These are phyloP conservation scores for Verasper variegatus DNA, from an alignment of 2,113 vertebrate genomes.

Conservation along the genomic window DNA sequence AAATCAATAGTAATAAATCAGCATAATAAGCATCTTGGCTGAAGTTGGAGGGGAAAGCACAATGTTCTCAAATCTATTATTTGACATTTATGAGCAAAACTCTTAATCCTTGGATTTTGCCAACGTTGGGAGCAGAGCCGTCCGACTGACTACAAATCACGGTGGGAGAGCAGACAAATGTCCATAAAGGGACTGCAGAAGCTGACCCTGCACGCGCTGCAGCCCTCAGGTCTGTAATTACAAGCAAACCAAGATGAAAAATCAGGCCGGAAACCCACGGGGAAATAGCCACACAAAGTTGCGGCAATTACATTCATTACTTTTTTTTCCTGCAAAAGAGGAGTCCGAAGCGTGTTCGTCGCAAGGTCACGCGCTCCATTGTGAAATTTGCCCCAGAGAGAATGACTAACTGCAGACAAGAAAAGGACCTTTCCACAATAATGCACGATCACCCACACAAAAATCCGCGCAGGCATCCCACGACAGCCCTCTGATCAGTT, in stretches of 20 bases:
- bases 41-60: slow-evolving; percentile 46
- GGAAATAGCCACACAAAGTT: slow-evolving; percentile 40
- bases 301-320: slow-evolving; percentile 32
- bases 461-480: background rate
- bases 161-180: slow-evolving; percentile 20
- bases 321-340: slow-evolving; percentile 10
- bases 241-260: slow-evolving; percentile 51
- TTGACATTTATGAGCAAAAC: slow-evolving; percentile 67
- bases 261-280: slow-evolving; percentile 36
- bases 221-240: slow-evolving; percentile 65
- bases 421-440: background rate
- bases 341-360: background rate
- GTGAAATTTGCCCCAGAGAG: background rate
- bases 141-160: slow-evolving; percentile 50
- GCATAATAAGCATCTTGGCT: slow-evolving; percentile 70
- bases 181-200: slow-evolving; percentile 30
- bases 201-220: slow-evolving; percentile 40
- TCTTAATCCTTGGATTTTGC: slow-evolving; percentile 65
- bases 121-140: slow-evolving; percentile 31
- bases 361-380: slow-evolving; percentile 17
- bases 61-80: slow-evolving; percentile 65
- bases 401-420: background rate
- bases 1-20: slow-evolving; percentile 80
- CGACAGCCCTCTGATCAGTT: slow-evolving; percentile 9
- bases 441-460: slow-evolving; percentile 6